A percentile compares a stretch with the other conserved stretches of the same genome.
phyloP scores from a whole-genome alignment of 2,888 invertebrate species.

The Yponomeuta sedellus region DNA sequence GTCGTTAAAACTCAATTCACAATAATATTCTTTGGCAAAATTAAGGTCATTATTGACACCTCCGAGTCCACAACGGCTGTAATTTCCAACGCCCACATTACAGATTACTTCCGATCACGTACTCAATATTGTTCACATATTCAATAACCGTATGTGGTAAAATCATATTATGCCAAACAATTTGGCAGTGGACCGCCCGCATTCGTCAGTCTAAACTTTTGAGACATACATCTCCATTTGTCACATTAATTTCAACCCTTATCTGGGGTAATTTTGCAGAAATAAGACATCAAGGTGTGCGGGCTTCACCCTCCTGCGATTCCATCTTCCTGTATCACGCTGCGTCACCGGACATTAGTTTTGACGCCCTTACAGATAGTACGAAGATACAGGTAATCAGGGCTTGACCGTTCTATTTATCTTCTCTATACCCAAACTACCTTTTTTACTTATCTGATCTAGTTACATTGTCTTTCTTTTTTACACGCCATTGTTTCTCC shows the following conservation, averaged over 20 bases:
- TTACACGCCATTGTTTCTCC: constrained; percentile 58
- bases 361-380: constrained; percentile 69
- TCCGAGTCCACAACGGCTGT: constrained; percentile 23
- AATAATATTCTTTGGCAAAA: constrained; percentile 9
- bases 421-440: constrained; percentile 50
- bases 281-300: constrained; percentile 69
- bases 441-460: constrained; percentile 67
- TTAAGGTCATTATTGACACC: constrained; percentile 38
- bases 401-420: constrained; percentile 62
- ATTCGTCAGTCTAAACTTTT: constrained; percentile 31
- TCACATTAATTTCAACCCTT: constrained; percentile 50
- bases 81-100: constrained; percentile 18
- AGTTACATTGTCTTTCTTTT: constrained; percentile 55
- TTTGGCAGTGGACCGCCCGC: constrained; percentile 50
- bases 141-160: constrained; percentile 35
- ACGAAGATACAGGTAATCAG: constrained; percentile 61
- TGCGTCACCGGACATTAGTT: constrained; percentile 64
- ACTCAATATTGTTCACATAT: constrained; percentile 20
- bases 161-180: constrained; percentile 45
- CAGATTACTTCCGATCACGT: constrained; percentile 63
- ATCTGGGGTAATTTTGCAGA: constrained; percentile 36
- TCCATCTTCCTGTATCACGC: constrained; percentile 69
- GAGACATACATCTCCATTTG: constrained; percentile 49
- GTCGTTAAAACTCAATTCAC: constrained; percentile 1
- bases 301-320: constrained; percentile 53